Conservation (phyloP, 2,888 invertebrate species). For the Ophonus ardosiacus region DNA sequence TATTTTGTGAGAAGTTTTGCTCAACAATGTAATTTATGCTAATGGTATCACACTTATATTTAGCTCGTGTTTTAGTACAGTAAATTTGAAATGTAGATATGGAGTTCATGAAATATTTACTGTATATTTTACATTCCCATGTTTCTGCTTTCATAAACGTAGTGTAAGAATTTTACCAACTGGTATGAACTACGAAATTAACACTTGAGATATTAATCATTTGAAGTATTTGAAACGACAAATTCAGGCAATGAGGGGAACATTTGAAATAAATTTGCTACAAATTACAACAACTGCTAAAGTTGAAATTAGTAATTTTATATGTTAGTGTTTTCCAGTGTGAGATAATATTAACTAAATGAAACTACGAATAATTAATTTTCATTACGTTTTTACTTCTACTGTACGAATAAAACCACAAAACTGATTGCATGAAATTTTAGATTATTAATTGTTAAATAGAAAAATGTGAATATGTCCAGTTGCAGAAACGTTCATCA, state of each 20-base stretch:
- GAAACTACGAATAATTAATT: no score
- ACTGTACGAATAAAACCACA: no score
- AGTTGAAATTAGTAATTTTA: no score
- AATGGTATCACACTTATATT: slow-evolving; percentile 5
- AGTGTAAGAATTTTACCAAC: background rate
- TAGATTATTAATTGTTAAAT: no score
- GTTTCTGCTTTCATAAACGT: slow-evolving; percentile 2
- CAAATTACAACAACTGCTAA: background rate
- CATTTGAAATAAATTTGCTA: background rate
- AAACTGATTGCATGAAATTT: no score
- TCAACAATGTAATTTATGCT: slow-evolving; percentile 12
- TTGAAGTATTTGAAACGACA: background rate
- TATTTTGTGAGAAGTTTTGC: background rate
- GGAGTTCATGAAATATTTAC: slow-evolving; percentile 32
- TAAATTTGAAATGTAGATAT: slow-evolving; percentile 20
- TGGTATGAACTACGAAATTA: background rate
- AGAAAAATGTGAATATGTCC: no score
- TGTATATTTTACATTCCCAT: slow-evolving; percentile 23
- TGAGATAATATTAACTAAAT: no score
- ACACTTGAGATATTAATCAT: background rate
- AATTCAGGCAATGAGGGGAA: background rate
- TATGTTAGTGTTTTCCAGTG: no score
- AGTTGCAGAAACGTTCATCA: no score
- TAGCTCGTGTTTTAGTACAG: slow-evolving; percentile 12
- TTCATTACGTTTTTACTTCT: no score